A percentile compares a stretch with the other conserved stretches of the same genome.
These are phyloP conservation scores for Copidosoma aretas DNA, from an alignment of 2,888 invertebrate genomes.

Conservation along the genomic window DNA sequence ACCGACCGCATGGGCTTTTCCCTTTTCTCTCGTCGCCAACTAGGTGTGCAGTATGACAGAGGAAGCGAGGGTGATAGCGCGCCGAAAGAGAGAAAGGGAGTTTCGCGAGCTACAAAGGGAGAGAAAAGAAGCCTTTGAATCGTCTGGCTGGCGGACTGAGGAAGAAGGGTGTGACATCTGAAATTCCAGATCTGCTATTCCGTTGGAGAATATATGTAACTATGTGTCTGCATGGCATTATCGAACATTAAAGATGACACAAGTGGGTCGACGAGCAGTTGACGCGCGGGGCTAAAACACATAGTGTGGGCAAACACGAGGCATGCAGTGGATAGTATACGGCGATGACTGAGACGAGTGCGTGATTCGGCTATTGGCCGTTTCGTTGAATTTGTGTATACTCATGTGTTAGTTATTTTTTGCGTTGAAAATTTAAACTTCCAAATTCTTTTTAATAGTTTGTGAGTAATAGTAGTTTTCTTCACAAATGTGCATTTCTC, in stretches of 20 bases:
- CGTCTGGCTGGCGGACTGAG: neutral
- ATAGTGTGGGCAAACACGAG: too few relatives aligned
- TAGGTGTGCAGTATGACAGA: neutral
- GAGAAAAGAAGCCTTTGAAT: constrained; percentile 35
- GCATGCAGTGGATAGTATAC: too few relatives aligned
- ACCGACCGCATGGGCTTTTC: constrained; percentile 28
- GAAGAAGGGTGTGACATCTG: neutral
- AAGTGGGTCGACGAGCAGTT: constrained; percentile 2
- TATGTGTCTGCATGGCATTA: constrained; percentile 15
- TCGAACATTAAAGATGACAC: constrained; percentile 8
- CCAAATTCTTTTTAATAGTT: too few relatives aligned
- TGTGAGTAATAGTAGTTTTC: too few relatives aligned
- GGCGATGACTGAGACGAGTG: too few relatives aligned
- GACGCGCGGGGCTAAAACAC: too few relatives aligned
- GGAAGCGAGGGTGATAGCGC: constrained; percentile 24
- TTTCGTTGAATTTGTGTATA: too few relatives aligned
- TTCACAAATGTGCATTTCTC: too few relatives aligned
- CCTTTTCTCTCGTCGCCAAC: neutral
- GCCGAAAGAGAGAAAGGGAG: neutral
- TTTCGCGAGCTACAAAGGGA: constrained; percentile 13
- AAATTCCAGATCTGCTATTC: constrained; percentile 29
- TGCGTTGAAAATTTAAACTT: too few relatives aligned
- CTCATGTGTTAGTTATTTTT: too few relatives aligned
- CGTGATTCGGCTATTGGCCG: too few relatives aligned
- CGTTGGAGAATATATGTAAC: constrained; percentile 16